Base-by-base conservation (phyloP, 1,140 invertebrate species). In the Drosophila malerkotliana region DNA sequence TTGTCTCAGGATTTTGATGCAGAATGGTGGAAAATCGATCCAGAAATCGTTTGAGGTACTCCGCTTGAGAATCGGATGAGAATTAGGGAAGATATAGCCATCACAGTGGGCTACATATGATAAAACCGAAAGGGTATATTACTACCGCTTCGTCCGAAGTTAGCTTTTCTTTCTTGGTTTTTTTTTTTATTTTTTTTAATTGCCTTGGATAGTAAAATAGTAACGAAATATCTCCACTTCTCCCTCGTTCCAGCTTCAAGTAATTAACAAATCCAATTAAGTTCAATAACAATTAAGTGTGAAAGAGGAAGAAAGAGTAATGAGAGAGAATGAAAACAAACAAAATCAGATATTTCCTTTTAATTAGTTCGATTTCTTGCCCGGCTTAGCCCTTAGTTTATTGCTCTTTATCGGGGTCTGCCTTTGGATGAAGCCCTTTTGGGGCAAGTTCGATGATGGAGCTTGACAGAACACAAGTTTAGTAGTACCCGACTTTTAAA, bases 231-330 rank as follows among this genome's bases (percentile, higher is more conserved):
- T 28, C 26, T 28, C 6, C 1, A 28, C 26, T 28, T 45, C 48
- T 48, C 32, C 44, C 34, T 69, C 37, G 37, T 45, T 30, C 28
- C 30, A 49, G 54, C 26, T 64, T 10, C 32, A 55, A 71, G 74
- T 75, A 71, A 73, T 61, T 52, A 34, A 37, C 56, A 52, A 84
- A 85, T 78, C 75, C 78, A 87, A 88, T 85, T 85, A 82, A 68
- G 68, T 68, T 87, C 69, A 87, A 79, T 77, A 84, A 66, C 72
- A 79, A 60, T 60, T 63, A 53, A 72, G 54, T 44, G 15, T 30
- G 30, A 37, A 53, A 28, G 47, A 34, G 60, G 41, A 49, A 53
- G 15, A 47, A 24, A 9, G 9, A 34, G 32, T 34, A 34, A 34
- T 71, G 49, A 72, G 49, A 39, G n/a, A 21, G 39, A 32, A 53